Evolutionary conservation across 2,888 invertebrate genomes (phyloP).

Genomic region (Acanthoscelides obtectus): DNA sequence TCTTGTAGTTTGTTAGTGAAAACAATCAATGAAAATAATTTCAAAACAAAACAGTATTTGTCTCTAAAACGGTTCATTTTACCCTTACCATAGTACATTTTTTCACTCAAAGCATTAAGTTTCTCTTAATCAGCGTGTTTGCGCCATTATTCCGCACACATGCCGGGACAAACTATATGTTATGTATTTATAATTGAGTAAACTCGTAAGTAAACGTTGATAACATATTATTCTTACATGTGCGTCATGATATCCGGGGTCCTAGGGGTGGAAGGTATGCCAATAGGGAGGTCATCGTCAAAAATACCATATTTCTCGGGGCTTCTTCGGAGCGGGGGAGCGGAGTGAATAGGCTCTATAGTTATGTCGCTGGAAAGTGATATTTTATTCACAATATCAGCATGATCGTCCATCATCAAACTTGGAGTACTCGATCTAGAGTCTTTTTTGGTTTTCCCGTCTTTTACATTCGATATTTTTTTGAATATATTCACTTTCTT

Average conservation of each 20-base stretch:
- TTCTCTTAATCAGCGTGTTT: no score
- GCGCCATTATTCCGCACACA: no score
- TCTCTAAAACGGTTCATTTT: no score
- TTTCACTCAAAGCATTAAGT: no score
- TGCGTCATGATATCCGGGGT: constrained; percentile 56
- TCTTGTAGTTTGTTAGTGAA: no score
- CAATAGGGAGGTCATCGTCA: constrained; percentile 40
- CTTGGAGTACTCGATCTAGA: constrained; percentile 46
- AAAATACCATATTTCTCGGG: constrained; percentile 43
- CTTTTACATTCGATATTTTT: constrained; percentile 75
- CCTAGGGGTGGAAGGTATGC: constrained; percentile 45
- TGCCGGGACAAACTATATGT: no score
- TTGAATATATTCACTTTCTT: constrained; percentile 85
- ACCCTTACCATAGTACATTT: no score
- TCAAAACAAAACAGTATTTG: no score
- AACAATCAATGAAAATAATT: no score
- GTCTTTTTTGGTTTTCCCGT: constrained; percentile 43
- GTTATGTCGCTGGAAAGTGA: constrained; percentile 51
- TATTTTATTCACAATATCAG: constrained; percentile 36
- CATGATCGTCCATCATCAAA: constrained; percentile 46
- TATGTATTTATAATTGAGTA: no score
- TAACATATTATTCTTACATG: constrained; percentile 34
- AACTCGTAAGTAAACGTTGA: no score
- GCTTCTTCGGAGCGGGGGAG: constrained; percentile 29
- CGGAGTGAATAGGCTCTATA: constrained; percentile 49